A percentile compares a stretch with the other conserved stretches of the same genome.
phyloP scores from a whole-genome alignment of 2,113 vertebrate species.

The Hemibagrus wyckioides region DNA sequence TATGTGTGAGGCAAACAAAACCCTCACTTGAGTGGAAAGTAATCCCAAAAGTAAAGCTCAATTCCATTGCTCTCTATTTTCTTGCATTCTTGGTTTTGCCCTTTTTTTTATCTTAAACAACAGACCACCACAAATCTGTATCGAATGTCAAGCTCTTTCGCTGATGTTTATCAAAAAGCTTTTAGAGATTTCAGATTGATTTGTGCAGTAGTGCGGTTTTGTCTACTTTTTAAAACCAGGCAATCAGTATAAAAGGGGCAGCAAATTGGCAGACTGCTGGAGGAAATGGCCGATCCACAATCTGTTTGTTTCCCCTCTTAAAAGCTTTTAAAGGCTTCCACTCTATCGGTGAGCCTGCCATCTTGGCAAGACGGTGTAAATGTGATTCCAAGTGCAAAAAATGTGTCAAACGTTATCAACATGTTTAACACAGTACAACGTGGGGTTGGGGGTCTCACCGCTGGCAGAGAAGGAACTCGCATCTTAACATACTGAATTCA shows the following conservation, averaged over 20 bases:
- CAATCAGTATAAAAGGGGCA: conserved; percentile 50
- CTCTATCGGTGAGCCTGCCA: conserved; percentile 36
- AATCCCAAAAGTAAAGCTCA: neutral
- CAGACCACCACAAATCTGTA: conserved; percentile 1
- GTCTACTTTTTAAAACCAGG: conserved; percentile 37
- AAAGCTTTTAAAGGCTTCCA: conserved; percentile 47
- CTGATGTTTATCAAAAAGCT: conserved; percentile 49
- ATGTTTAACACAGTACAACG: conserved; percentile 26
- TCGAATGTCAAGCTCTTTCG: neutral
- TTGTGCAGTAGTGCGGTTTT: conserved; percentile 31
- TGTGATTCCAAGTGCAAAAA: conserved; percentile 45
- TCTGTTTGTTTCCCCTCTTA: conserved; percentile 50
- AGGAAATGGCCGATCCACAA: conserved; percentile 45
- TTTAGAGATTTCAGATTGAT: conserved; percentile 48
- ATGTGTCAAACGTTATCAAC: conserved; percentile 46
- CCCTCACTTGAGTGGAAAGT: neutral
- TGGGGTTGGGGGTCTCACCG: neutral
- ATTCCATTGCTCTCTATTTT: neutral
- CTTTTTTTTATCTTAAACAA: neutral
- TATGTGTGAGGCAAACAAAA: conserved; percentile 16
- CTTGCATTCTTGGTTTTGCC: conserved; percentile 3
- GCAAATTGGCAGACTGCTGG: conserved; percentile 44
- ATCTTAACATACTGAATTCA: neutral
- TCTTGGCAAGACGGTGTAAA: conserved; percentile 42
- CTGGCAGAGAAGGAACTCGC: neutral